Evolutionary conservation across 2,797 vertebrate genomes (phyloP).

Genomic region (Ptychadena robeensis): DNA sequence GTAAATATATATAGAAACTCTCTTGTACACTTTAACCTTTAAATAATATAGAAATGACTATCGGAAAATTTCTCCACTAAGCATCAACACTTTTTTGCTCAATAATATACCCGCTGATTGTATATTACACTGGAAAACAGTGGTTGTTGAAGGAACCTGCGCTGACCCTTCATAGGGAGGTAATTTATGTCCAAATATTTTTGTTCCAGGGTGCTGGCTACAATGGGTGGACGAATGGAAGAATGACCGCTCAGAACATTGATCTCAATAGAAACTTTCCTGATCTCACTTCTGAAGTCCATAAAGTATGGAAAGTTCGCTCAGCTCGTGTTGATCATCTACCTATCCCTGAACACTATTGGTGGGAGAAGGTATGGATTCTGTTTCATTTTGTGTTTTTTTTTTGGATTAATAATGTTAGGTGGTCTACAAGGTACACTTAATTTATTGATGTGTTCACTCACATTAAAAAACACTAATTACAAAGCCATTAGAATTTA

Average conservation of each 20-base stretch:
- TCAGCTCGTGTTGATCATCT: conserved; percentile 86
- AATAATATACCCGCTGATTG: too few relatives aligned
- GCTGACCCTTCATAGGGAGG: too few relatives aligned
- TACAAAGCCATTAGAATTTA: not conserved
- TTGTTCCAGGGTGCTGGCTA: conserved; percentile 84
- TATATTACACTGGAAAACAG: too few relatives aligned
- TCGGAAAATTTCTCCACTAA: too few relatives aligned
- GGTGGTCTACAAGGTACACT: too few relatives aligned
- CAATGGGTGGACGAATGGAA: conserved; percentile 91
- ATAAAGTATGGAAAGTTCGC: conserved; percentile 81
- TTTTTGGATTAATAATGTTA: not conserved
- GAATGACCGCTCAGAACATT: conserved; percentile 89
- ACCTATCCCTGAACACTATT: conserved; percentile 90
- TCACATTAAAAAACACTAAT: not conserved
- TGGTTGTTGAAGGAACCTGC: too few relatives aligned
- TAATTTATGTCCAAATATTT: not conserved
- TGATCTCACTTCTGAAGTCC: conserved; percentile 88
- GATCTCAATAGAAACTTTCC: conserved; percentile 98
- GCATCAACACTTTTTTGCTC: too few relatives aligned
- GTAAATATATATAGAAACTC: too few relatives aligned
- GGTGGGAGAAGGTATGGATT: conserved; percentile 88
- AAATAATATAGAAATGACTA: too few relatives aligned
- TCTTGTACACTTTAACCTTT: too few relatives aligned
- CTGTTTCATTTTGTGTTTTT: not conserved
- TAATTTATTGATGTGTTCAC: not conserved